Conservation (phyloP, 2,113 vertebrate species). For the Megalops atlanticus region DNA sequence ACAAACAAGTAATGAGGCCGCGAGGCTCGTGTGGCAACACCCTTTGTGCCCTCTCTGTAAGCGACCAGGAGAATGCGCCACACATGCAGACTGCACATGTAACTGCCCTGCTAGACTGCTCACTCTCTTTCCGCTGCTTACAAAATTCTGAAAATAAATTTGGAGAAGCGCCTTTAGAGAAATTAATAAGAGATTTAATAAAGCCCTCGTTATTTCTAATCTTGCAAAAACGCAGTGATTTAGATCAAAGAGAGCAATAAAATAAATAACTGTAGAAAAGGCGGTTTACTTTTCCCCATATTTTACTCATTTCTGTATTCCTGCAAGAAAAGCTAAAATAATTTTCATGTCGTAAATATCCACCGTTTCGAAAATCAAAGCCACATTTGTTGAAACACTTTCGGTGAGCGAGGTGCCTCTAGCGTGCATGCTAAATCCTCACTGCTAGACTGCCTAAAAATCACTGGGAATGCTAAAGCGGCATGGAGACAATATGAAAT, state of each 20-base stretch:
- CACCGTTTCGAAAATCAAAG: not conserved
- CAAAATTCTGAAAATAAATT: not conserved
- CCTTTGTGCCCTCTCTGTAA: not conserved
- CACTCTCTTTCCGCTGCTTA: not conserved
- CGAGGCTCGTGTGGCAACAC: not conserved
- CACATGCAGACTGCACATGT: not conserved
- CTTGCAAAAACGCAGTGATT: not conserved
- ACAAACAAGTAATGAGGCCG: conserved; percentile 23
- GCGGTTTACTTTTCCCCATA: not conserved
- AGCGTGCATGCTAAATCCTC: not conserved
- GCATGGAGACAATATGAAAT: conserved; percentile 6
- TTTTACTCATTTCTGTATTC: not conserved
- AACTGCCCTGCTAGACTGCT: not conserved
- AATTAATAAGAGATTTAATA: not conserved
- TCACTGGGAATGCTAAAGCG: not conserved
- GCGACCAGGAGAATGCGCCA: conserved; percentile 11
- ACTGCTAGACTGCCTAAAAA: not conserved
- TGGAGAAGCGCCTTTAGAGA: not conserved
- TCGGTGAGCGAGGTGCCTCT: not conserved
- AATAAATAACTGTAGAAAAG: not conserved
- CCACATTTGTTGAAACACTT: not conserved
- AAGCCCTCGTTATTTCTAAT: not conserved
- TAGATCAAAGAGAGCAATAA: not conserved
- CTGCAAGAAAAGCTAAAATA: not conserved
- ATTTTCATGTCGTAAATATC: not conserved